These are phyloP conservation scores for Oriolus oriolus DNA, from an alignment of 2,113 vertebrate genomes.

Conservation along the genomic window DNA sequence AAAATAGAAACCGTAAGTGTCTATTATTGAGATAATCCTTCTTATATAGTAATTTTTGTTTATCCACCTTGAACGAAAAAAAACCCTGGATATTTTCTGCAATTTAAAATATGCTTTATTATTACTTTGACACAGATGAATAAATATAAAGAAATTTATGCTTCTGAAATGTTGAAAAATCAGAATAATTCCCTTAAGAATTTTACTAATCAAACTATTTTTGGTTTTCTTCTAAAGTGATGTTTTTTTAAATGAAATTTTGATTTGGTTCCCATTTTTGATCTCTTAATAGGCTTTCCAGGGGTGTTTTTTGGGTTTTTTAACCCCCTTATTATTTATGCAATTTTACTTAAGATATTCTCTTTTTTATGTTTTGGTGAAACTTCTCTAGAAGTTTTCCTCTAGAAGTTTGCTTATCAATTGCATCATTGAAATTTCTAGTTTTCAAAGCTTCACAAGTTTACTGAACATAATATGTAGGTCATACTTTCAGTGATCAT, in stretches of 20 bases:
- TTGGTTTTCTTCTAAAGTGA: not conserved
- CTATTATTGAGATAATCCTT: not conserved
- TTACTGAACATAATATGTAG: not conserved
- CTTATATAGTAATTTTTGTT: not conserved
- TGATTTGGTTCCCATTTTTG: not conserved
- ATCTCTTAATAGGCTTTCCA: not conserved
- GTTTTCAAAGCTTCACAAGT: not conserved
- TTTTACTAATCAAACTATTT: not conserved
- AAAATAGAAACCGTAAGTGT: not conserved
- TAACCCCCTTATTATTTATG: not conserved
- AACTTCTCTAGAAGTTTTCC: not conserved
- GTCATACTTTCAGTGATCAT: not conserved
- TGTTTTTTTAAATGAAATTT: not conserved
- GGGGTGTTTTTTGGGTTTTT: fast-evolving
- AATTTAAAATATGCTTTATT: not conserved
- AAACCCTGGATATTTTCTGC: not conserved
- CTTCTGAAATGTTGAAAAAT: not conserved
- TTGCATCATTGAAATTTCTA: not conserved
- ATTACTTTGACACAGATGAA: not conserved
- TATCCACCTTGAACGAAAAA: not conserved
- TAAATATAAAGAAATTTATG: not conserved
- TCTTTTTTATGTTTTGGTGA: not conserved
- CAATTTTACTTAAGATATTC: not conserved
- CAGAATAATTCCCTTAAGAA: not conserved
- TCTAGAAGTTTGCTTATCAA: not conserved